These are phyloP conservation scores for Heteromyza rotundicornis DNA, from an alignment of 2,888 invertebrate genomes.

Conservation along the genomic window DNA sequence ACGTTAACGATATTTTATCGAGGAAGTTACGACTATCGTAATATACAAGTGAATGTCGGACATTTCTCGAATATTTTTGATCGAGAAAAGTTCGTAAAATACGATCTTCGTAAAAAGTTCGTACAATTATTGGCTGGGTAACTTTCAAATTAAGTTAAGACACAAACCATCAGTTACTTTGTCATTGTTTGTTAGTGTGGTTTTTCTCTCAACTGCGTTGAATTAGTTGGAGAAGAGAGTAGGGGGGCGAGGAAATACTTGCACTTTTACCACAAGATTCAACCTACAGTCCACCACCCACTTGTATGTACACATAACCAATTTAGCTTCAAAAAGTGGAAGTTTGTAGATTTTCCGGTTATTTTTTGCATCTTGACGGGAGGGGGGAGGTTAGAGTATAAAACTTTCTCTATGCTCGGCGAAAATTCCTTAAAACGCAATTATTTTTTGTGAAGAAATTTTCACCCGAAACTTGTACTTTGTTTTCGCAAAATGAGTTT, in stretches of 20 bases:
- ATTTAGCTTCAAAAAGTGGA: not conserved
- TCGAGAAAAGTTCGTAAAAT: no score
- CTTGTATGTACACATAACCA: not conserved
- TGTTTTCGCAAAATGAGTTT: not conserved
- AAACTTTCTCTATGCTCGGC: not conserved
- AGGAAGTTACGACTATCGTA: no score
- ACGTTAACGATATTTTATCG: no score
- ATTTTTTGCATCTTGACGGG: no score
- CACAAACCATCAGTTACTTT: slow-evolving; percentile 24
- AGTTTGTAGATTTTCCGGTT: not conserved
- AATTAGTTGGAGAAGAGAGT: no score
- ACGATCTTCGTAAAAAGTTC: no score
- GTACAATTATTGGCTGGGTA: no score
- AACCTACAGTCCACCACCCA: not conserved
- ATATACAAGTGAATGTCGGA: no score
- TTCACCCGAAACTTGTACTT: not conserved
- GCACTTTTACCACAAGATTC: no score
- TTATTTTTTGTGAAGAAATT: slow-evolving; percentile 20
- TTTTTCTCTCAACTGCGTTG: not conserved
- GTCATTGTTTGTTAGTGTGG: slow-evolving; percentile 17
- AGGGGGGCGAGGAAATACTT: no score
- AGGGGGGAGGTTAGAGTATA: no score
- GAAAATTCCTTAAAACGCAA: slow-evolving; percentile 22
- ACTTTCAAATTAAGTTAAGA: slow-evolving; percentile 27
- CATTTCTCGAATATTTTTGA: no score